These are phyloP conservation scores for Trichoplax adhaerens DNA, from an alignment of 37 sponge, comb jelly and placozoan species.

Conservation along the genomic window DNA sequence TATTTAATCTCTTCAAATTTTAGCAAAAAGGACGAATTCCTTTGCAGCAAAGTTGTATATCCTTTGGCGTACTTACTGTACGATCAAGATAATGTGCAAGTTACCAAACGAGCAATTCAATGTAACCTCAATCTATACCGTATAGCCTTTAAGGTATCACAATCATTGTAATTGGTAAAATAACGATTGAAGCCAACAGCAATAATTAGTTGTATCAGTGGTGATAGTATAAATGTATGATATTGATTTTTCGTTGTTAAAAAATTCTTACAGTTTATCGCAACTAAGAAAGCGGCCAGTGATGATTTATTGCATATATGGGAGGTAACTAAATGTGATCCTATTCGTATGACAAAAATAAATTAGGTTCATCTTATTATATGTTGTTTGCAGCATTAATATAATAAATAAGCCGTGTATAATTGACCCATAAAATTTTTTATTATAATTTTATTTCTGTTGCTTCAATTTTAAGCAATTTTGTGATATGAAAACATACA, in stretches of 20 bases:
- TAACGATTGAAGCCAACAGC: too few relatives aligned
- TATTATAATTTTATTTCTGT: too few relatives aligned
- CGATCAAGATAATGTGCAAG: constrained; percentile 19
- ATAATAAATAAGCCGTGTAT: too few relatives aligned
- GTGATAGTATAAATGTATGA: too few relatives aligned
- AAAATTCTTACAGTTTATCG: constrained; percentile 7
- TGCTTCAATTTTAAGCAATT: background rate
- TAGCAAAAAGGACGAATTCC: constrained; percentile 44
- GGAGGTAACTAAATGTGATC: constrained; percentile 23
- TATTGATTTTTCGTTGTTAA: too few relatives aligned
- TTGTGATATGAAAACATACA: background rate
- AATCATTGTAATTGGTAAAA: background rate
- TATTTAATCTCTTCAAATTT: too few relatives aligned
- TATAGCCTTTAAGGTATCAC: constrained; percentile 29
- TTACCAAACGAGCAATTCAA: constrained; percentile 32
- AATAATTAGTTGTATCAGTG: too few relatives aligned
- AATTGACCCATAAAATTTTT: too few relatives aligned
- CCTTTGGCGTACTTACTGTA: constrained; percentile 41
- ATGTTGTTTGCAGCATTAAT: too few relatives aligned
- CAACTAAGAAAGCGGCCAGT: constrained; percentile 10
- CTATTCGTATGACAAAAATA: background rate
- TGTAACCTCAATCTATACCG: constrained; percentile 39
- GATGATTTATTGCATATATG: constrained; percentile 40
- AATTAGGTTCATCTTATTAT: too few relatives aligned
- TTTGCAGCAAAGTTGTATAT: constrained; percentile 27